Base-by-base conservation (phyloP, 2,113 vertebrate species). In the Diphyllodes magnificus region DNA sequence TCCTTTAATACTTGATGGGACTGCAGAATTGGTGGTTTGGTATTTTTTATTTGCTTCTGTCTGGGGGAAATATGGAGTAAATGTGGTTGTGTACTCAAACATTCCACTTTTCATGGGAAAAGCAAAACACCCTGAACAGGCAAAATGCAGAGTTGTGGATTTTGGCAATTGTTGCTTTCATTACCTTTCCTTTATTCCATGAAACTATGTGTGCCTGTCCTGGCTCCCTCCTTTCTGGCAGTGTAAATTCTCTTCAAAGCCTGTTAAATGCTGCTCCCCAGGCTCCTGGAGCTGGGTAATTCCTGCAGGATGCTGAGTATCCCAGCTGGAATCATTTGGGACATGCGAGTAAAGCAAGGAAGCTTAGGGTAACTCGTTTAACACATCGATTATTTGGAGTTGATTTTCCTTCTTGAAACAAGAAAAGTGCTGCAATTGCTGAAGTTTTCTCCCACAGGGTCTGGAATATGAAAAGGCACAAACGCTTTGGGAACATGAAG, bases 101-200 rank as follows among this genome's bases (percentile, higher is more conserved):
- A 79, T 91, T 95, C 96, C 86, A 96, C 87, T 97, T 94, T 96
- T 82, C 23, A 6, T 20, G 44, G 6, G 6, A 33, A 79, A 89
- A 87, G 25, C 71, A 28, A 50, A 66, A 4, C 50, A n/a, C 31
- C 44, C 47, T 22, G 20, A 27, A 8, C 4, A 21, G 66, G 53
- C 7, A 1, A 20, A 60, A 56, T 8, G 56, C 30, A 44, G 57
- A 68, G 18, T 3, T 77, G 51, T 47, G 68, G 27, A 11, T 90
- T 85, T 51, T 59, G 37, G 56, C 57, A 86, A 3, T 59, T n/a
- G 16, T 35, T 37, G 42, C 45, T 90, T 86, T 77, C 37, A 39
- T 60, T 40, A 33, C 54, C 37, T 73, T 68, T 7, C 21, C n/a
- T 42, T 50, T 51, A 33, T 50, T 28, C 40, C 27, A 12, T 15